Evolutionary conservation across 2,888 invertebrate genomes (phyloP).

Genomic region (Thera britannica): DNA sequence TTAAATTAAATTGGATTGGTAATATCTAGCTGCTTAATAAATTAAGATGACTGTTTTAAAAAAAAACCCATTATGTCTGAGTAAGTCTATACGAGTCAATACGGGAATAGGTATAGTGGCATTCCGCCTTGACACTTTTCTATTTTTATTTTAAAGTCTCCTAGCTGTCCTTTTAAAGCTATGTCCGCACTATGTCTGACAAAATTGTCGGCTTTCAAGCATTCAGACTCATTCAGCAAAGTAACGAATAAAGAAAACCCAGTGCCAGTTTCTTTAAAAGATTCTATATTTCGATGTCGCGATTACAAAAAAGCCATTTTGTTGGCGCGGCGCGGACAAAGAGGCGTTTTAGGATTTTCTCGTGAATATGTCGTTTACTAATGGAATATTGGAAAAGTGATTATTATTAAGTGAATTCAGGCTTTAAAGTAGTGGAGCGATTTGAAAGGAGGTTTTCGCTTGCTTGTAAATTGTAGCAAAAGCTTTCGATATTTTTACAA

Average conservation of each 20-base stretch:
- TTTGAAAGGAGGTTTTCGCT: background rate
- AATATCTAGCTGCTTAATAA: background rate
- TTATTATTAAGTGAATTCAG: conserved; percentile 25
- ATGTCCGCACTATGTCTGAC: conserved; percentile 26
- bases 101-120: too few species aligned
- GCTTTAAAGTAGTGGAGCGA: conserved; percentile 1
- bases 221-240: conserved; percentile 16
- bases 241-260: conserved; percentile 53
- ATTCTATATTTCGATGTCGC: conserved; percentile 46
- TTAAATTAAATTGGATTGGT: background rate
- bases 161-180: background rate
- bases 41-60: background rate
- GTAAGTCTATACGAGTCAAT: too few species aligned
- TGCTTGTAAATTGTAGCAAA: background rate
- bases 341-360: conserved; percentile 43
- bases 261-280: conserved; percentile 51
- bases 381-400: conserved; percentile 46
- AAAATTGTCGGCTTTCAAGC: conserved; percentile 49
- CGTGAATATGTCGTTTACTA: conserved; percentile 47
- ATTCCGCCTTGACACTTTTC: too few species aligned
- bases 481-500: background rate
- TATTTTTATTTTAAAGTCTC: background rate
- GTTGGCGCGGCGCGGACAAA: conserved; percentile 43
- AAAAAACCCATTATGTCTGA: too few species aligned
- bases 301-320: conserved; percentile 54